Evolutionary conservation across 2,888 invertebrate genomes (phyloP), one percentile per base, ranked within the genome.

Genomic region (Hemistola chrysoprasaria): DNA sequence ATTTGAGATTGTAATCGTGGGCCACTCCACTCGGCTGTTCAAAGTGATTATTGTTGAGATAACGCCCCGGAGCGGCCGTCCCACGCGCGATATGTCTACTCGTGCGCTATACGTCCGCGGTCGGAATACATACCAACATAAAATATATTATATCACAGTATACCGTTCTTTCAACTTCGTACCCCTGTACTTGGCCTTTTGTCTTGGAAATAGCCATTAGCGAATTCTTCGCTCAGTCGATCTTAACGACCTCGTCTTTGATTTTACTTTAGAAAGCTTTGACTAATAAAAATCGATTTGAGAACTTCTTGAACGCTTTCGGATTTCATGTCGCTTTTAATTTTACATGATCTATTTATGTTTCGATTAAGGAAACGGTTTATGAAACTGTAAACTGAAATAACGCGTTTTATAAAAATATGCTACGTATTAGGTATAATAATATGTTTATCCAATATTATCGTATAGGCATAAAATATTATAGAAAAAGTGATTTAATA

Each of bases 31-130:
- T 84, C 78, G 83, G 79, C 76, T 78, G 85, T 85, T 88, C 86
- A 84, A 86, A 87, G 86, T 82, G 87, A 87, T 88, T 86, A 81
- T 78, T 72, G 70, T 61, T 47, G 59, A 81, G 87, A 86, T 88
- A 88, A 76, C 68, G 65, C 69, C 71, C 59, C 62, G 49, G 74
- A 70, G 80, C 76, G 74, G 64, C 61, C 78, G 76, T 70, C 86
- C 85, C 79, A 81, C 83, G 77, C 82, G 40, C 67, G 63, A 40
- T 53, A 57, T 57, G 38, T 52, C 56, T 53, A 48, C 47, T 62
- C 31, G 10, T 45, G 37, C 40, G 22, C 62, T 33, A 21, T 45
- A 40, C 40, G 16, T 31, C 20, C 38, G 20, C 33, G 29, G 25
- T 51, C 52, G 60, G 53, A 50, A 53, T 52, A 38, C 56, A 50